A percentile compares a stretch with the other conserved stretches of the same genome.
Evolutionary conservation across 2,888 invertebrate genomes (phyloP).

Genomic region (Drosophila hawaiiensis): DNA sequence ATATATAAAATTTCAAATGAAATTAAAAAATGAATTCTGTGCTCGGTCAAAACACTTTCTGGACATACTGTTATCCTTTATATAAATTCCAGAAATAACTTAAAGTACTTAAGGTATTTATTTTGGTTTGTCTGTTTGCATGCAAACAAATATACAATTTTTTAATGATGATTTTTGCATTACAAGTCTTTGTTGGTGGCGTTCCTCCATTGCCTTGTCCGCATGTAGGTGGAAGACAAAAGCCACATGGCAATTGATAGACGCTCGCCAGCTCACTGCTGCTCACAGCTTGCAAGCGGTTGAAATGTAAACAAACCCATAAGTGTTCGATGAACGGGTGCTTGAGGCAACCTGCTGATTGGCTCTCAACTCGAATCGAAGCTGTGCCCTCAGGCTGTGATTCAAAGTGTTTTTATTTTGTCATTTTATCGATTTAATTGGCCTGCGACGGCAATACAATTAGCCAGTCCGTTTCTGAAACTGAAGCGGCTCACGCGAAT

Average conservation of each 20-base stretch:
- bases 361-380: constrained; percentile 29
- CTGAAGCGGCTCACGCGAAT: constrained; percentile 21
- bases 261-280: constrained; percentile 39
- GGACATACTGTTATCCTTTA: not conserved
- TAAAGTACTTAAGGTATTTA: not conserved
- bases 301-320: constrained; percentile 56
- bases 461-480: constrained; percentile 29
- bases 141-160: not conserved
- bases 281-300: constrained; percentile 5
- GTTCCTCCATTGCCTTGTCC: constrained; percentile 11
- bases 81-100: not conserved
- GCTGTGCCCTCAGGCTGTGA: constrained; percentile 40
- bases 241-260: constrained; percentile 53
- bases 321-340: constrained; percentile 45
- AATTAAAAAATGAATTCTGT: not conserved
- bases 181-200: constrained; percentile 17
- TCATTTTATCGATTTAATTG: constrained; percentile 52
- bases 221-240: constrained; percentile 37
- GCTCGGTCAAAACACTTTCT: not conserved
- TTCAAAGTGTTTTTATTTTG: constrained; percentile 46
- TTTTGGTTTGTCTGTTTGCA: not conserved
- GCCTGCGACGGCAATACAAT: constrained; percentile 36
- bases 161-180: constrained; percentile 1
- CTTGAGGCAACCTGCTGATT: constrained; percentile 31
- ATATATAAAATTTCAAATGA: not conserved